These are phyloP conservation scores for Himalopsyche japonica DNA, from an alignment of 2,888 invertebrate species.

Conservation along the genomic window DNA sequence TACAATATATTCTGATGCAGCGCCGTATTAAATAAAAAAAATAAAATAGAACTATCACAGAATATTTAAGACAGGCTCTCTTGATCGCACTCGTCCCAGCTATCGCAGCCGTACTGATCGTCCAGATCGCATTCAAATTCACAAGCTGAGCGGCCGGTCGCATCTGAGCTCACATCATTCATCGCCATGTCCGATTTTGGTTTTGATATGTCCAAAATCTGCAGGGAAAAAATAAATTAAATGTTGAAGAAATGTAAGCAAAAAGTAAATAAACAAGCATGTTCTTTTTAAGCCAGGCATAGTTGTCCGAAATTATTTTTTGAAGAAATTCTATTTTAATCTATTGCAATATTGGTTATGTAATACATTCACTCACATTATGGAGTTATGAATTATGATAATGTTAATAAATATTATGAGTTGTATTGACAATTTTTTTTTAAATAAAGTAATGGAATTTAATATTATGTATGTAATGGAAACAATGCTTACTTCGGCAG, in stretches of 20 bases:
- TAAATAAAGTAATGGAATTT: too few relatives aligned
- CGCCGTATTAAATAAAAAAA: neutral
- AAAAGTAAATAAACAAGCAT: too few relatives aligned
- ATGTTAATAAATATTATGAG: too few relatives aligned
- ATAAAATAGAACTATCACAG: slow-evolving; percentile 13
- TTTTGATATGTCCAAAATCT: slow-evolving; percentile 60
- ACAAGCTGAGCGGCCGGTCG: slow-evolving; percentile 59
- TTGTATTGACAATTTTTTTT: too few relatives aligned
- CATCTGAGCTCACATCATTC: slow-evolving; percentile 59
- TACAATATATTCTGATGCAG: neutral
- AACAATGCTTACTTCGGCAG: slow-evolving; percentile 52
- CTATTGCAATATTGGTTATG: too few relatives aligned
- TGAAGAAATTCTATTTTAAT: too few relatives aligned
- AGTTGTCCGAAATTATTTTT: too few relatives aligned
- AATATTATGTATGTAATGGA: neutral
- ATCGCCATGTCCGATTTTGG: slow-evolving; percentile 58
- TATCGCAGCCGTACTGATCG: slow-evolving; percentile 58
- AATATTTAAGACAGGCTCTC: slow-evolving; percentile 56
- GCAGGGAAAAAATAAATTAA: slow-evolving; percentile 22
- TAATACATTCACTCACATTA: neutral
- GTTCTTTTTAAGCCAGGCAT: too few relatives aligned
- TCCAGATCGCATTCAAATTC: slow-evolving; percentile 60
- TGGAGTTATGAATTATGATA: too few relatives aligned
- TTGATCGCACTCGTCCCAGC: slow-evolving; percentile 62
- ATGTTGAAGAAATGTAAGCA: neutral